These are phyloP conservation scores for Chamaetylas fuelleborni DNA, from an alignment of 2,113 vertebrate genomes.

Conservation along the genomic window DNA sequence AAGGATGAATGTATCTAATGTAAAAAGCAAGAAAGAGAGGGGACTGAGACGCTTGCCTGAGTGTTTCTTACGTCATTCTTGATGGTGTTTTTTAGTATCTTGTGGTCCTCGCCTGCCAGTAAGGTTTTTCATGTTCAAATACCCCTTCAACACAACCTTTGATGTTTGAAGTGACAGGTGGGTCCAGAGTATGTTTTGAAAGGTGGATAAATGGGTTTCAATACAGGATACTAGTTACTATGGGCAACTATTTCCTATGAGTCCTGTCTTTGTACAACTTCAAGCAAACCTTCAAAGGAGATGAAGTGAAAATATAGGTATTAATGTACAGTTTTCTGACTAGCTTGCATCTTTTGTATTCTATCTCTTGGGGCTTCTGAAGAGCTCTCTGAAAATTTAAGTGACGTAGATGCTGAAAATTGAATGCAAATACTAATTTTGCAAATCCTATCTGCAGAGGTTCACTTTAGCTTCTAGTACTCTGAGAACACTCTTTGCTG, in stretches of 20 bases:
- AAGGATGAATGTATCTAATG: not conserved
- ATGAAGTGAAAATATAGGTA: not conserved
- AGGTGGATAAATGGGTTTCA: not conserved
- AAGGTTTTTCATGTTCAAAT: not conserved
- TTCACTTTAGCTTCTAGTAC: not conserved
- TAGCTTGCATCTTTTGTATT: not conserved
- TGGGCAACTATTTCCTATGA: not conserved
- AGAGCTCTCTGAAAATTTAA: slow-evolving; percentile 17
- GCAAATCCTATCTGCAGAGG: not conserved
- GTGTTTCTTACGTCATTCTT: not conserved
- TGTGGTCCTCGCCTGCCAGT: not conserved
- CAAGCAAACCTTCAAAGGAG: not conserved
- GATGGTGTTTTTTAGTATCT: not conserved
- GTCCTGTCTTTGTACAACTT: not conserved
- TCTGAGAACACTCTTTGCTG: not conserved
- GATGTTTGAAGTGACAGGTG: not conserved
- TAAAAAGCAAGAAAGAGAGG: not conserved
- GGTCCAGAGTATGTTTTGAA: not conserved
- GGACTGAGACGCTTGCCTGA: not conserved
- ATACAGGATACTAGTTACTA: not conserved
- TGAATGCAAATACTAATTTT: slow-evolving; percentile 30
- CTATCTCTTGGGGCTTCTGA: not conserved
- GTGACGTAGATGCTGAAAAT: not conserved
- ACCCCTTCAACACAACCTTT: not conserved
- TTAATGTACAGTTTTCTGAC: not conserved